Evolutionary conservation across 2,797 vertebrate genomes (phyloP).

Genomic region (Manis crassicaudata): DNA sequence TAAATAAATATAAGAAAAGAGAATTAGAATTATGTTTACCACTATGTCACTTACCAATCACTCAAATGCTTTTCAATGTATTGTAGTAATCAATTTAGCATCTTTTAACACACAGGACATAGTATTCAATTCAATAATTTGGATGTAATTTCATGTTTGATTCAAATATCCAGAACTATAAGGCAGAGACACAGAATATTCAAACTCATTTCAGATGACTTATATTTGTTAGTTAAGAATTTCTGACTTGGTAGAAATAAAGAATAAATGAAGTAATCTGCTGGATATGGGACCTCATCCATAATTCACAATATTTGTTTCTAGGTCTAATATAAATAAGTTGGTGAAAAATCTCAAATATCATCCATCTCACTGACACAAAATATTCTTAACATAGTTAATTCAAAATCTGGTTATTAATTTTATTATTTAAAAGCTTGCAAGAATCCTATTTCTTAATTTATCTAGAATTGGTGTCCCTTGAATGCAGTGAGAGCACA

Average conservation of each 20-base stretch:
- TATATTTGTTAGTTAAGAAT: background rate
- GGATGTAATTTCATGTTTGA: background rate
- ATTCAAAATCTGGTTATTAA: constrained; percentile 41
- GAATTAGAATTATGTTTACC: background rate
- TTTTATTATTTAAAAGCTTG: constrained; percentile 40
- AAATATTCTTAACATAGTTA: constrained; percentile 23
- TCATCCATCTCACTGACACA: background rate
- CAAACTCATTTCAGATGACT: background rate
- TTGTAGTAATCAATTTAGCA: background rate
- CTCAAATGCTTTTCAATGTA: background rate
- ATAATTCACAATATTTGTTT: background rate
- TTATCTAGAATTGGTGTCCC: background rate
- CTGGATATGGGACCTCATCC: background rate
- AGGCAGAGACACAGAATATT: background rate
- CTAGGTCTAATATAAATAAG: background rate
- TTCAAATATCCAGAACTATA: background rate
- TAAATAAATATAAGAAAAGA: background rate
- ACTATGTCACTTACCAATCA: background rate
- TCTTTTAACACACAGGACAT: background rate
- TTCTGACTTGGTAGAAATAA: constrained; percentile 11
- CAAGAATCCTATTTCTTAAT: background rate
- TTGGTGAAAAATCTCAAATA: constrained; percentile 14
- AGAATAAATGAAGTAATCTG: constrained; percentile 8
- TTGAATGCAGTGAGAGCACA: background rate
- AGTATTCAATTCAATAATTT: background rate